Conservation (phyloP, 1,140 invertebrate species). For the Dendrolimus kikuchii region DNA sequence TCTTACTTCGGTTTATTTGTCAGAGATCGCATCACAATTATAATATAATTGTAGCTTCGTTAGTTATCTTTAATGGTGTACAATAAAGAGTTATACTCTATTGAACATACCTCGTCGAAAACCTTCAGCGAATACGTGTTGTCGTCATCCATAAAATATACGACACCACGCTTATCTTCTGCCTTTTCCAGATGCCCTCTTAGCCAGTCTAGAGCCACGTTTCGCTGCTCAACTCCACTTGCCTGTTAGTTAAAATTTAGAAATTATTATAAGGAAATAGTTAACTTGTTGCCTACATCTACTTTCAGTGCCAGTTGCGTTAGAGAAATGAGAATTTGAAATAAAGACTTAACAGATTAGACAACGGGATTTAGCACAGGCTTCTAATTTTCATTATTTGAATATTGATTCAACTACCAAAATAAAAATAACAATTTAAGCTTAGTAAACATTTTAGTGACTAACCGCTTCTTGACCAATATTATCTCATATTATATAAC, state of each 20-base stretch:
- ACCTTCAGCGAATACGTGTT: slow-evolving; percentile 94
- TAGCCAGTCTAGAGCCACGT: slow-evolving; percentile 91
- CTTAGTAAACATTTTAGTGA: no score
- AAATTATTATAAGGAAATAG: slow-evolving; percentile 1
- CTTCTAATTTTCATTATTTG: no score
- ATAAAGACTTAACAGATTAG: no score
- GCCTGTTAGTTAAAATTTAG: slow-evolving; percentile 74
- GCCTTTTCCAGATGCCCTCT: slow-evolving; percentile 76
- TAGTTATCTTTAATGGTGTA: background rate
- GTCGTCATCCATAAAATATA: slow-evolving; percentile 99
- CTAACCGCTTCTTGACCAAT: no score
- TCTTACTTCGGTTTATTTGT: no score
- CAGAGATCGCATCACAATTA: no score
- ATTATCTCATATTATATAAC: no score
- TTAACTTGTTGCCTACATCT: background rate
- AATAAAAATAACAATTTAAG: no score
- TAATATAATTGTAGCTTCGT: background rate
- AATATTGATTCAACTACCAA: no score
- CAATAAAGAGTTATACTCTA: background rate
- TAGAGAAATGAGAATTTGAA: no score
- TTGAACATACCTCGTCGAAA: slow-evolving; percentile 86
- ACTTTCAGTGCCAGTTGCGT: background rate
- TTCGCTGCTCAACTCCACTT: slow-evolving; percentile 95
- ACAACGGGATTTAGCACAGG: no score
- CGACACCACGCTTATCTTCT: slow-evolving; percentile 79